Conservation (phyloP, 2,888 invertebrate genomes). For the Unio delphinus region DNA sequence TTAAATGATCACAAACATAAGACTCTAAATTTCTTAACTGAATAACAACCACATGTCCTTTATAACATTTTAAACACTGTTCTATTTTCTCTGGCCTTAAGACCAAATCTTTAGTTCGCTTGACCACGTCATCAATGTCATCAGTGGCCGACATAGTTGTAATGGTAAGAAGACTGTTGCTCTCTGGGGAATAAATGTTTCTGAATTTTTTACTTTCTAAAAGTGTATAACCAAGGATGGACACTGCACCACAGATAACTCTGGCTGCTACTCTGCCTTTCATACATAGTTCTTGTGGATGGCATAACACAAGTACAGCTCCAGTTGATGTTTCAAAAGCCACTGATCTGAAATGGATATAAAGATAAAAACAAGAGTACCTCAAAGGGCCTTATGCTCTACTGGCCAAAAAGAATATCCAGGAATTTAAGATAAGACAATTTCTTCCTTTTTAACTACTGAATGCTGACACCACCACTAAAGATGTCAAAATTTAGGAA, state of each 20-base stretch:
- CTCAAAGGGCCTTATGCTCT: no score
- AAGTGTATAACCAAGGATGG: conserved; percentile 41
- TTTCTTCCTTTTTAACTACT: no score
- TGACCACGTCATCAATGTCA: conserved; percentile 13
- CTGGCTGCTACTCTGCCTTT: conserved; percentile 42
- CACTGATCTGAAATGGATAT: no score
- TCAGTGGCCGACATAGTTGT: conserved; percentile 17
- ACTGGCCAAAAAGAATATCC: no score
- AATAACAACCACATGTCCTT: conserved; percentile 32
- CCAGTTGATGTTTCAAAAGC: neutral
- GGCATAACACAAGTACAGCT: conserved; percentile 21
- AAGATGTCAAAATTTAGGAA: no score
- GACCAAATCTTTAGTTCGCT: neutral
- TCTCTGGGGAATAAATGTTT: conserved; percentile 52
- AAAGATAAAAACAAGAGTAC: no score
- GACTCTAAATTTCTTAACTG: conserved; percentile 30
- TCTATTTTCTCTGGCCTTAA: neutral
- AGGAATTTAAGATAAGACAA: no score
- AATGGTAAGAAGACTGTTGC: conserved; percentile 46
- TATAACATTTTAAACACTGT: neutral
- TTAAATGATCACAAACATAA: conserved; percentile 34
- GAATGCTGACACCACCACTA: no score
- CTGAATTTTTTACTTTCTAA: conserved; percentile 7
- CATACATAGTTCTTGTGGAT: conserved; percentile 41
- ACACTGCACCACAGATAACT: conserved; percentile 37